These are phyloP conservation scores for Drosophila athabasca DNA, from an alignment of 1,140 invertebrate genomes.

Conservation along the genomic window DNA sequence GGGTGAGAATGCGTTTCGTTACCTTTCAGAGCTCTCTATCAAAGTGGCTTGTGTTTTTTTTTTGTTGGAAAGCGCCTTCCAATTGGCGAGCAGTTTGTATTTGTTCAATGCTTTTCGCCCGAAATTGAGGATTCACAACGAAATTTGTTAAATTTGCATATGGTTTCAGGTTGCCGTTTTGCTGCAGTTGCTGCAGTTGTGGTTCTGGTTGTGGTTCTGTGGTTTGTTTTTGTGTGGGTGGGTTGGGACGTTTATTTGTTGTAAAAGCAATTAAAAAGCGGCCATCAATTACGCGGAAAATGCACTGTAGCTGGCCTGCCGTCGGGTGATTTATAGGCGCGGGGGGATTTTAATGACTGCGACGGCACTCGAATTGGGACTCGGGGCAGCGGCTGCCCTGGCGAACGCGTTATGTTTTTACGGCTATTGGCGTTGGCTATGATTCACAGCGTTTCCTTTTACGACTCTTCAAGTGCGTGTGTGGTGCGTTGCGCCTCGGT, in stretches of 20 bases:
- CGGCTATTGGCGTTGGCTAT: conserved; percentile 22
- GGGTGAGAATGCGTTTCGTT: conserved; percentile 55
- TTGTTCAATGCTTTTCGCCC: conserved; percentile 51
- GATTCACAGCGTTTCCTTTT: conserved; percentile 40
- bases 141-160: conserved; percentile 81
- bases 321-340: conserved; percentile 77
- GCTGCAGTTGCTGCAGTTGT: conserved; percentile 35
- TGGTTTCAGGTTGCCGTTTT: conserved; percentile 50
- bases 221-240: conserved; percentile 8
- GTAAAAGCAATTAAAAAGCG: conserved; percentile 76
- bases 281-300: conserved; percentile 78
- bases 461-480: conserved; percentile 46
- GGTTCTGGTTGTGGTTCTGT: neutral
- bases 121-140: conserved; percentile 72
- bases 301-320: conserved; percentile 33
- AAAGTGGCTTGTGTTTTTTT: conserved; percentile 25
- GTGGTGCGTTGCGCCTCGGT: neutral
- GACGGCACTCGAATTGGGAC: conserved; percentile 43
- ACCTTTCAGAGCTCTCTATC: conserved; percentile 64
- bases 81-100: conserved; percentile 50
- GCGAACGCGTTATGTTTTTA: conserved; percentile 46
- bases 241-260: conserved; percentile 70
- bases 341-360: conserved; percentile 65
- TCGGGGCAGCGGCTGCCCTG: no score
- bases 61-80: conserved; percentile 14